Evolutionary conservation across 2,113 vertebrate species (phyloP).

Genomic region (Strix uralensis): DNA sequence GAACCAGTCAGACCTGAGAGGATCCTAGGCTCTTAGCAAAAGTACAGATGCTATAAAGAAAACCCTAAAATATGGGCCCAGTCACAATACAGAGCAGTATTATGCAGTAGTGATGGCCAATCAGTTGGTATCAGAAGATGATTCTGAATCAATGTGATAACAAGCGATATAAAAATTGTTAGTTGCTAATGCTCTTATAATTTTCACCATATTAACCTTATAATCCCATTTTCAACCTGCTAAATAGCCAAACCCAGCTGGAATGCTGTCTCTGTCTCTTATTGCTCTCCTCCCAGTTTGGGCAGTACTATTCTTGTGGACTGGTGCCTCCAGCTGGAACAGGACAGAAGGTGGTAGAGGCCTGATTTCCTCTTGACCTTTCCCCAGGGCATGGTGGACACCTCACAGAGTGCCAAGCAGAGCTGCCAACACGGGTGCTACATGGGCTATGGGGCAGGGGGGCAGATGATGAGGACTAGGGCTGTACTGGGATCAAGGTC

Average conservation of each 20-base stretch:
- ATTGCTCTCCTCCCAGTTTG: neutral
- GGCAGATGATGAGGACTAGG: neutral
- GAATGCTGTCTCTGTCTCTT: neutral
- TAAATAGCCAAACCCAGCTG: neutral
- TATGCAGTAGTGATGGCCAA: neutral
- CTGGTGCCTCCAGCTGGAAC: neutral
- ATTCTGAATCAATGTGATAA: neutral
- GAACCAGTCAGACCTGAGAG: neutral
- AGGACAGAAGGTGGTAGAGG: neutral
- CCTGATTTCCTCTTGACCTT: neutral
- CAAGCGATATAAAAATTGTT: neutral
- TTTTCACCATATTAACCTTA: neutral
- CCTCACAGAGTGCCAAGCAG: neutral
- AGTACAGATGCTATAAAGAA: neutral
- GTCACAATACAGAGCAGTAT: neutral
- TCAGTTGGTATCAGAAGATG: neutral
- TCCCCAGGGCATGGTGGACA: neutral
- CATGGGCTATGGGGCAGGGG: neutral
- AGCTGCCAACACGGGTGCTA: neutral
- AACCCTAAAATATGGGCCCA: neutral
- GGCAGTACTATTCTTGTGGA: neutral
- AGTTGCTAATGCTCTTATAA: neutral
- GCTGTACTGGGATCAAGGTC: neutral
- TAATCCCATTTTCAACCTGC: neutral
- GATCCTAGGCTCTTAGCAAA: neutral